Conservation (phyloP, 64 coral and sea anemone species). For the Stichodactyla mertensii region DNA sequence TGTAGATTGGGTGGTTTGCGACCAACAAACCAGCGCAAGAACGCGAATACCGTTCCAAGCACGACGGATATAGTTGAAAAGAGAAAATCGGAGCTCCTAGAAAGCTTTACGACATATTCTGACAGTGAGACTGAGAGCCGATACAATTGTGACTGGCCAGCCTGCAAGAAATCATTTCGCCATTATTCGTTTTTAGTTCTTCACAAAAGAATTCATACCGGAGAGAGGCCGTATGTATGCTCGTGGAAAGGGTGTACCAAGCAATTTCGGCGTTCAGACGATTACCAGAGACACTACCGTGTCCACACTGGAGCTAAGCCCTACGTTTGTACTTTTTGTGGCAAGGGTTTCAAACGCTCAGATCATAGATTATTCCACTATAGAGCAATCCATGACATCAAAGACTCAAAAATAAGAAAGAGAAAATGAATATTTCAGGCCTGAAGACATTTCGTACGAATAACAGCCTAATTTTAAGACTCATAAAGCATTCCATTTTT, state of each 20-base stretch:
- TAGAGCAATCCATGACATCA: slow-evolving; percentile 10
- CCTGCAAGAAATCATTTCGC: background rate
- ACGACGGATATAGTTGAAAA: background rate
- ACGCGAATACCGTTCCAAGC: background rate
- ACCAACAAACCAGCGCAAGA: background rate
- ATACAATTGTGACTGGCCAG: slow-evolving; percentile 21
- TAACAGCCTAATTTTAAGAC: too few species aligned
- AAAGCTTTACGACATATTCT: background rate
- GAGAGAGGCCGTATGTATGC: slow-evolving; percentile 7
- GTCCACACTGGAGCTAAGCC: slow-evolving; percentile 12
- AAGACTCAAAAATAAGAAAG: background rate
- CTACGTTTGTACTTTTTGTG: background rate
- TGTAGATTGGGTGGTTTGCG: background rate
- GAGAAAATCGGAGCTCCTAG: background rate
- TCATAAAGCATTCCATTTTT: too few species aligned
- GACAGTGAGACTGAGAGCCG: background rate
- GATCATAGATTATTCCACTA: slow-evolving; percentile 24
- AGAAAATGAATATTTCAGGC: background rate
- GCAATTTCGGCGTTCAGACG: slow-evolving; percentile 25
- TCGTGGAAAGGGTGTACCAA: slow-evolving; percentile 4
- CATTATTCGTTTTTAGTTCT: slow-evolving; percentile 22
- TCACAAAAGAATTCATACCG: slow-evolving; percentile 12
- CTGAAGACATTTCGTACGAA: too few species aligned
- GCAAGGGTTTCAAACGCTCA: slow-evolving; percentile 21
- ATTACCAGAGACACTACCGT: slow-evolving; percentile 18